Evolutionary conservation across 2,797 vertebrate genomes (phyloP), one percentile per base, ranked within the genome.

Genomic region (Emys orbicularis): DNA sequence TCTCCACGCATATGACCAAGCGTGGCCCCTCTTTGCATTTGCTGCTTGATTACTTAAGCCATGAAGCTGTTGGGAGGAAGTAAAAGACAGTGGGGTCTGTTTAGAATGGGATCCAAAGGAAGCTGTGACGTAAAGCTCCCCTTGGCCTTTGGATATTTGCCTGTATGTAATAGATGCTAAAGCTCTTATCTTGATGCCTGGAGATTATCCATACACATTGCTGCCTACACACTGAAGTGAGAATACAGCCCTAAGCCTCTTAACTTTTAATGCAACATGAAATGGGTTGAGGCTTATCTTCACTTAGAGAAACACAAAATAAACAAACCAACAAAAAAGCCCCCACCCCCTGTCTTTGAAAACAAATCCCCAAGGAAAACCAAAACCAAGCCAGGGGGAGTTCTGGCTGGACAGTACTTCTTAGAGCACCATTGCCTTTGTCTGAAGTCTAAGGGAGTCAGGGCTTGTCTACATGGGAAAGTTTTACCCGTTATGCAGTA

Each of bases 21-120:
- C 41, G 0, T 87, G 88, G 61, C 95, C 92, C 90, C 87, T 47
- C 83, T 96, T 93, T 91, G 85, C 44, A 53, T 93, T 96, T 89
- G 49, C 34, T 92, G 94, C 94, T 96, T 97, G 95, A 93, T 96
- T 95, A 87, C 81, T 0, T 12, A 94, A 90, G 87, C 91, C 92
- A 8, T 68, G 90, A 59, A 95, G 57, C 37, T 83, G 80, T 77
- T 1, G 2, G 76, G 88, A 90, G 89, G 89, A 95, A 96, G 93
- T 87, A 95, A 94, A 95, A 93, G 80, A 74, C 86, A 72, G 82
- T 90, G 95, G 86, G 86, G 27, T 74, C 68, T 76, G 79, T 90
- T 31, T 84, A 87, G 86, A 89, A 1, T 56, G 74, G 74, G 49
- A 80, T 1, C 76, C 2, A 1, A 54, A 57, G 84, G 41, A 81